These are phyloP conservation scores for Clinocottus analis DNA, from an alignment of 2,113 vertebrate genomes.

Conservation along the genomic window DNA sequence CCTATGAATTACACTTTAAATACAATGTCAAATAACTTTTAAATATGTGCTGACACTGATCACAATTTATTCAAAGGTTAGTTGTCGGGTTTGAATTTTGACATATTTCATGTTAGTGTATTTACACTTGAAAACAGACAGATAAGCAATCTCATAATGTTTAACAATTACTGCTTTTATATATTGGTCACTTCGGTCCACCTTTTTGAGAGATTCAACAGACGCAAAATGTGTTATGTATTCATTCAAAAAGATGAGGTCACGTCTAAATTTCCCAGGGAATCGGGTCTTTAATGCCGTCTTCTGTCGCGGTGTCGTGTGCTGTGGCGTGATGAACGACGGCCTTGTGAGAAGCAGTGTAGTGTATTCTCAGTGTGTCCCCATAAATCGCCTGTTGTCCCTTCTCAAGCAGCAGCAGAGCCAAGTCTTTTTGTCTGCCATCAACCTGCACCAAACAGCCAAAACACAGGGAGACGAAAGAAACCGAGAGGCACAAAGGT, in stretches of 20 bases:
- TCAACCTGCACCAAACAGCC: conserved; percentile 43
- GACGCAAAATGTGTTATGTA: neutral
- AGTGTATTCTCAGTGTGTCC: conserved; percentile 45
- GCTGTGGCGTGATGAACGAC: conserved; percentile 40
- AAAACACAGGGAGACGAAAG: conserved; percentile 30
- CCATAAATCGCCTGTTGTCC: conserved; percentile 63
- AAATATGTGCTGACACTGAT: neutral
- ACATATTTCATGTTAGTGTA: neutral
- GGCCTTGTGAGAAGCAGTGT: conserved; percentile 49
- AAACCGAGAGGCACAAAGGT: conserved; percentile 24
- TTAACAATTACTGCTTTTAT: neutral
- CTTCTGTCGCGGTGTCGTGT: conserved; percentile 23
- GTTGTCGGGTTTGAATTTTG: neutral
- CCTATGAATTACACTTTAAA: conserved; percentile 16
- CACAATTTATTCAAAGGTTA: neutral
- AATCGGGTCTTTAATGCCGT: neutral
- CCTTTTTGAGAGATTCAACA: neutral
- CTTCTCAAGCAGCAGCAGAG: conserved; percentile 52
- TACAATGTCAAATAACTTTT: neutral
- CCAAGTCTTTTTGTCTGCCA: conserved; percentile 51
- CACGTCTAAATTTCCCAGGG: conserved; percentile 1
- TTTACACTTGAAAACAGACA: conserved; percentile 2
- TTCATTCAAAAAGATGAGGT: neutral
- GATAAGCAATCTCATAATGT: neutral
- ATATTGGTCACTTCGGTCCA: neutral